phyloP scores from a whole-genome alignment of 2,113 vertebrate genomes.

The Vulpes vulpes region DNA sequence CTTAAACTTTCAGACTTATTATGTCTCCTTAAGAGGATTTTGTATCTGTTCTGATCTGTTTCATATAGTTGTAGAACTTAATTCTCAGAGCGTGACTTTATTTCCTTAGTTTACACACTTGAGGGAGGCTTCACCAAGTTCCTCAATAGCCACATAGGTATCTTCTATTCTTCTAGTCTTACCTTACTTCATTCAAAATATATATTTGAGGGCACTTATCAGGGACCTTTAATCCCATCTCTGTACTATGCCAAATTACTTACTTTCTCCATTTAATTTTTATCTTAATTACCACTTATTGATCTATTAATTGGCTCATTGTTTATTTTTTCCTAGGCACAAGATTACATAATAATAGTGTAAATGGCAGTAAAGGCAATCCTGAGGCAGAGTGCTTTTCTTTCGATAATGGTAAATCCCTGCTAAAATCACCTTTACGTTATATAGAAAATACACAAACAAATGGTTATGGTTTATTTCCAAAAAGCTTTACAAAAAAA shows the following conservation, averaged over 20 bases:
- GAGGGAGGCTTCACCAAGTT: not conserved
- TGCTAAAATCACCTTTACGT: not conserved
- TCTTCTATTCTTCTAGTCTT: not conserved
- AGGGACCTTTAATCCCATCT: not conserved
- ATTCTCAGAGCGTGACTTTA: not conserved
- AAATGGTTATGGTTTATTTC: not conserved
- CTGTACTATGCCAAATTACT: not conserved
- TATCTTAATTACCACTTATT: not conserved
- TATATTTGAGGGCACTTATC: not conserved
- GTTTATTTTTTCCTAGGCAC: not conserved
- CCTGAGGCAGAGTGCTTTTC: not conserved
- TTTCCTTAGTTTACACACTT: not conserved
- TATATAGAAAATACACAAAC: not conserved
- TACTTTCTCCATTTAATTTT: not conserved
- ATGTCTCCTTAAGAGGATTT: not conserved
- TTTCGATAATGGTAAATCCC: not conserved
- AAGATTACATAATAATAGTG: not conserved
- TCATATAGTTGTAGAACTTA: not conserved
- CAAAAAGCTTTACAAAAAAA: not conserved
- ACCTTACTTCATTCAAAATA: slow-evolving; percentile 12
- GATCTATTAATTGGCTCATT: not conserved
- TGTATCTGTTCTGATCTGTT: not conserved
- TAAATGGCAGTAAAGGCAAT: not conserved
- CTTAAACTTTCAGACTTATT: not conserved
- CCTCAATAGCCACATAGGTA: not conserved